phyloP scores from a whole-genome alignment of 2,797 vertebrate species.

The Enteromius treurensis region DNA sequence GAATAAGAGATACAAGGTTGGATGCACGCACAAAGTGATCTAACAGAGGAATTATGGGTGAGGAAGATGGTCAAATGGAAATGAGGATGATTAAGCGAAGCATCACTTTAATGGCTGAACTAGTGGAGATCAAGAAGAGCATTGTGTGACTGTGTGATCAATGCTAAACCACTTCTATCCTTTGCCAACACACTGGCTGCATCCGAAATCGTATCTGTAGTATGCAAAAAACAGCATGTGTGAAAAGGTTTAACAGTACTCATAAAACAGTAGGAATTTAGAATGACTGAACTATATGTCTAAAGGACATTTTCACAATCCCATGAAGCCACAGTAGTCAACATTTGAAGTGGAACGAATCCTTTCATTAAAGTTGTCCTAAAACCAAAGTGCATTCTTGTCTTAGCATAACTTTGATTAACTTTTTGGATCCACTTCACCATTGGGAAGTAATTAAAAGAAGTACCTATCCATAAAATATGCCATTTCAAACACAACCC shows the following conservation, averaged over 20 bases:
- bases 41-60: neutral
- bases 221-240: neutral
- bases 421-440: too few species aligned
- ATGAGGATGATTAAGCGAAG: neutral
- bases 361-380: too few species aligned
- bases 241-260: neutral
- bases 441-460: neutral
- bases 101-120: neutral
- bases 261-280: neutral
- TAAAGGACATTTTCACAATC: neutral
- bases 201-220: neutral
- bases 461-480: neutral
- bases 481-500: neutral
- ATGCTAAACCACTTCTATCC: neutral
- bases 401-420: too few species aligned
- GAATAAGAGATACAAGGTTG: constrained; percentile 29
- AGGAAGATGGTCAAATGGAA: constrained; percentile 15
- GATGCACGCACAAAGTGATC: constrained; percentile 1
- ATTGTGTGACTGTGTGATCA: neutral
- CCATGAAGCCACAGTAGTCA: neutral
- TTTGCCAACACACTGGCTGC: neutral
- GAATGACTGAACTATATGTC: neutral
- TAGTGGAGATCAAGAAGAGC: neutral
- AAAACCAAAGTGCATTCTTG: too few species aligned
- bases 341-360: too few species aligned